Base-by-base conservation (phyloP, 2,113 vertebrate species). In the Empidonax alnorum region DNA sequence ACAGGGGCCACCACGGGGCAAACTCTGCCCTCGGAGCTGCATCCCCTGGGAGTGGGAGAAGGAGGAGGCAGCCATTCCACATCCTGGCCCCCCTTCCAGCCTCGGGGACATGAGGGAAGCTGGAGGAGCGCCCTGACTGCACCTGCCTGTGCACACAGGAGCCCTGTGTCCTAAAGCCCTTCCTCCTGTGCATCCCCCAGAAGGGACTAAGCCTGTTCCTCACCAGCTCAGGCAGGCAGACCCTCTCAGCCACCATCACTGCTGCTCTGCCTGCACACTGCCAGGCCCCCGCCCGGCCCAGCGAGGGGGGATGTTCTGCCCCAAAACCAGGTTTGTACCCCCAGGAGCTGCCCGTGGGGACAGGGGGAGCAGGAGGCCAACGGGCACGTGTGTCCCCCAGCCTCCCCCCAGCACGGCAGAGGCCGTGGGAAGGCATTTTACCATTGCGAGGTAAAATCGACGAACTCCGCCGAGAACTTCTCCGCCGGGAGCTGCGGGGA, bases 371-470 rank as follows among this genome's bases (percentile, higher is more conserved):
- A 10, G 47, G 20, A 39, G 21, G 56, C 30, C 0, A 3, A 11
- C 0, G 1, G 46, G 5, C 5, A 50, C 25, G 18, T 12, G 37
- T n/a, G 30, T 7, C 55, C 44, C 72, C 58, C 59, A 8, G 37
- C 58, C 28, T 35, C 52, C 46, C 39, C 65, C 4, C 28, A 53
- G 41, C 41, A 7, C 1, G 35, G 33, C 1, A 1, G 16, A 14
- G 30, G 20, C 0, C 3, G 39, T 41, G 59, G 53, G 25, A 8
- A 46, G 17, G 2, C 30, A 2, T 33, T 63, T 89, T 96, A 99
- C 99, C 99, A 99, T 97, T 98, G 98, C 95, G 99, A 98, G 97
- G 98, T 99, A 98, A 99, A 99, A 96, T 99, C 99, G 46, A 99
- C 99, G 30, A 99, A 99, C 83, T 99, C 98, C 0, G 98, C 97